These are phyloP conservation scores for Merodon equestris DNA, from an alignment of 2,888 invertebrate species.

Conservation along the genomic window DNA sequence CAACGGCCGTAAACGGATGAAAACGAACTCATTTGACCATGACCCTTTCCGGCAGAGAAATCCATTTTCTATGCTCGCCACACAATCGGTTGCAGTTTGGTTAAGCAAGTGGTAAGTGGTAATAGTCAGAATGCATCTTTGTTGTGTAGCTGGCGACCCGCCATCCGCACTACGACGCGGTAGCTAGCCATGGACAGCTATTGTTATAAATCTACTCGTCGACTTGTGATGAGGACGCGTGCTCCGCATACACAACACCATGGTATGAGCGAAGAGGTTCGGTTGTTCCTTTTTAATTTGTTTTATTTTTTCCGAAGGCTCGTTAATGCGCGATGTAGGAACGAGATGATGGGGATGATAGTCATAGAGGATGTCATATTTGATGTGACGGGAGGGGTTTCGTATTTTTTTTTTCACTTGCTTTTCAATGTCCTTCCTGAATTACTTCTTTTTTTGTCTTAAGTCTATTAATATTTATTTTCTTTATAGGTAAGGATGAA, in stretches of 20 bases:
- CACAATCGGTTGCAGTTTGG: background rate
- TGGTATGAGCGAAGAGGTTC: constrained; percentile 1
- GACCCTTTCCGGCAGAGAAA: constrained; percentile 63
- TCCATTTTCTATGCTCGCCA: constrained; percentile 26
- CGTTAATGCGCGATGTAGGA: constrained; percentile 46
- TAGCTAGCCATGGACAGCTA: constrained; percentile 36
- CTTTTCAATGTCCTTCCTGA: constrained; percentile 60
- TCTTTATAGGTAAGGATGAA: constrained; percentile 52
- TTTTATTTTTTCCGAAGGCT: constrained; percentile 30
- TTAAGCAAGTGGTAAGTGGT: background rate
- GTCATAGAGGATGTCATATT: constrained; percentile 42
- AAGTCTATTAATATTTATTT: constrained; percentile 19
- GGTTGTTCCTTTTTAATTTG: constrained; percentile 8
- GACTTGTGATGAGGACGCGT: constrained; percentile 48
- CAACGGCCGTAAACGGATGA: constrained; percentile 34
- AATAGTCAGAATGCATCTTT: constrained; percentile 27
- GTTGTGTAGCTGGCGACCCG: constrained; percentile 49
- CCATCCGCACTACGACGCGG: constrained; percentile 47
- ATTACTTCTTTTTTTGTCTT: constrained; percentile 38
- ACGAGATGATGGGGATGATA: constrained; percentile 2
- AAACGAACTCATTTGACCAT: constrained; percentile 48
- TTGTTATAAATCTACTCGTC: constrained; percentile 61
- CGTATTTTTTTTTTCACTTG: constrained; percentile 4
- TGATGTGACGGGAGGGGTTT: constrained; percentile 29
- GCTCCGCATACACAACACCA: constrained; percentile 42